Evolutionary conservation across 2,888 invertebrate genomes (phyloP).

Genomic region (Orthosia cruda): DNA sequence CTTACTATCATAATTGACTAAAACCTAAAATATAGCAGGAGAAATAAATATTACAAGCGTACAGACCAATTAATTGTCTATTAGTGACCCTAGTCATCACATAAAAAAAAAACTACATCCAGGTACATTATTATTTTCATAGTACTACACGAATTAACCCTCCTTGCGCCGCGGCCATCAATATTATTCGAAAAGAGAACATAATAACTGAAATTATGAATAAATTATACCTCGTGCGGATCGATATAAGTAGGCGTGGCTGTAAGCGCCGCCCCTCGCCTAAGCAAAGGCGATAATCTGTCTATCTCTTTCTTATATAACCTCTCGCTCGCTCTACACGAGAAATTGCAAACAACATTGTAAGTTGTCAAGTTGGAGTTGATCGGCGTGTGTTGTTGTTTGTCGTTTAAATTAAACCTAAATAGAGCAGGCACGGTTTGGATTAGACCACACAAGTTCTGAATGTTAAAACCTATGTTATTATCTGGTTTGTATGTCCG

Average conservation of each 20-base stretch:
- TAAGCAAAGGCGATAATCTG: slow-evolving; percentile 64
- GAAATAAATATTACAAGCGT: background rate
- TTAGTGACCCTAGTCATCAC: slow-evolving; percentile 23
- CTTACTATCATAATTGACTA: too few relatives aligned
- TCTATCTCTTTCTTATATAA: slow-evolving; percentile 69
- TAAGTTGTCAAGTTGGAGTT: slow-evolving; percentile 50
- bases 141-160: slow-evolving; percentile 39
- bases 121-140: slow-evolving; percentile 17
- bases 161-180: slow-evolving; percentile 50
- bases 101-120: slow-evolving; percentile 9
- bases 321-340: slow-evolving; percentile 61
- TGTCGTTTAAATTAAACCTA: slow-evolving; percentile 21
- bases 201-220: slow-evolving; percentile 87
- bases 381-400: slow-evolving; percentile 24
- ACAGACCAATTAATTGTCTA: slow-evolving; percentile 15
- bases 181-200: slow-evolving; percentile 70
- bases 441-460: slow-evolving; percentile 10
- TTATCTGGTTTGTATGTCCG: background rate
- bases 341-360: slow-evolving; percentile 48
- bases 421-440: background rate
- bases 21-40: background rate
- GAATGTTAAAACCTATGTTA: slow-evolving; percentile 1
- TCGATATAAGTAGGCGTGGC: slow-evolving; percentile 87
- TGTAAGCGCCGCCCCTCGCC: slow-evolving; percentile 66
- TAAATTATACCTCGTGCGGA: slow-evolving; percentile 83